Base-by-base conservation (phyloP, 1,140 invertebrate genomes). In the Conopomorpha cramerella region DNA sequence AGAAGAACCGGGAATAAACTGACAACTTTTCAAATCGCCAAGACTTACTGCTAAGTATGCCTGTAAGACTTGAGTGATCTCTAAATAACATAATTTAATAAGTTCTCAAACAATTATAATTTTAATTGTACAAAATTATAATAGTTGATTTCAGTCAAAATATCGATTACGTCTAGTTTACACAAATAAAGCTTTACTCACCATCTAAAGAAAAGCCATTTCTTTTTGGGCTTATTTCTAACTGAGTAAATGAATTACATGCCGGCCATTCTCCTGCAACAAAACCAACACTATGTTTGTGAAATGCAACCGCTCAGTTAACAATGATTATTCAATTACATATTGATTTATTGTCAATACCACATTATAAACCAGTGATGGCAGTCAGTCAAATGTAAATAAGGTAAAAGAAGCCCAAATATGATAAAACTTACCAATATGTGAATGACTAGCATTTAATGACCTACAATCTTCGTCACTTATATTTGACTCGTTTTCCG, bases 381-480 rank as follows among this genome's bases (percentile, higher is more conserved):
- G 30, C 15, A 4, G 15, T 31, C 11, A 30, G n/a, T 15, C n/a
- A 14, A 8, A 25, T 8, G 10, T 15, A 41, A 35, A 40, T 25
- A n/a, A 33, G 32, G 12, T 29, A 32, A 31, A 23, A 46, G 4
- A 42, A 27, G n/a, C n/a, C n/a, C n/a, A 19, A 33, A 30, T 10
- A 14, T 29, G 16, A 34, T 26, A 33, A 16, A 27, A 53, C 57
- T 33, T 46, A 72, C 67, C 42, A 38, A 66, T 59, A 45, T 65
- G 65, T 19, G 46, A 54, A 42, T 64, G 62, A 62, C 64, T 66
- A 58, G 54, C 44, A 39, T 64, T 62, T 4, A 72, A 51, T 11
- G 67, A 68, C 31, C 52, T 59, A 46, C 64, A 66, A 19, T 72
- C 67, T 13, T 72, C 64, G 8, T 72, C 67, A 31, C 67, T 68